Base-by-base conservation (phyloP, 2,888 invertebrate genomes). In the Chymomyza fuscimana region DNA sequence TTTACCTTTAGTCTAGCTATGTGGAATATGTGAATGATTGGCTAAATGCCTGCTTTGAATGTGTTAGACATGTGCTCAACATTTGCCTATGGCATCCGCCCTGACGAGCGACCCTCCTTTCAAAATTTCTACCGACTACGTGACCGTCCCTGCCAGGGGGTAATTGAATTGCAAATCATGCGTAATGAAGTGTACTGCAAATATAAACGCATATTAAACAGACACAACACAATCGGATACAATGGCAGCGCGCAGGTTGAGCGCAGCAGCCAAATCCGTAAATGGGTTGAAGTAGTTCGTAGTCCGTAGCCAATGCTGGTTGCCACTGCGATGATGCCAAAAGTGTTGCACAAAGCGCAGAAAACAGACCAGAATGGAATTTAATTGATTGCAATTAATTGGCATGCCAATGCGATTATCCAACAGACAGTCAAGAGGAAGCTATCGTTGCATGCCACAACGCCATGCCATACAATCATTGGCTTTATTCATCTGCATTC, bases 361-460 rank as follows among this genome's bases (percentile, higher is more conserved):
- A 66, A 70, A 69, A 16, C 69, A 75, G 67, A 63, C 15, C 6
- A 36, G 10, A 16, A 52, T 67, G 63, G 65, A 77, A 81, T 78
- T 81, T 79, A 86, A 87, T 87, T 83, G 80, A 80, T 84, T 79
- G 82, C 82, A 81, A 81, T 84, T 87, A 87, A 87, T 87, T 86
- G 80, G 76, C 77, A 73, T 64, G 60, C 64, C 68, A 63, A 60
- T 58, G 10, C 68, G 32, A 63, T 54, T 52, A 6, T 15, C 36
- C 50, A 12, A n/a, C 36, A 15, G 22, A 29, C 16, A 32, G 32
- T 52, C 32, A 32, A 32, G 32, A 7, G 32, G 32, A 32, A 9
- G 32, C 32, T 32, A 32, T 32, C 32, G 7, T 32, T 32, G 32
- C 32, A 32, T 32, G 32, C 67, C 15, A 19, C 46, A 52, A 16